Percentiles rank a stretch among this genome's conserved stretches.
These are phyloP conservation scores for Gorsachius magnificus DNA, from an alignment of 2,797 vertebrate genomes.

Conservation along the genomic window DNA sequence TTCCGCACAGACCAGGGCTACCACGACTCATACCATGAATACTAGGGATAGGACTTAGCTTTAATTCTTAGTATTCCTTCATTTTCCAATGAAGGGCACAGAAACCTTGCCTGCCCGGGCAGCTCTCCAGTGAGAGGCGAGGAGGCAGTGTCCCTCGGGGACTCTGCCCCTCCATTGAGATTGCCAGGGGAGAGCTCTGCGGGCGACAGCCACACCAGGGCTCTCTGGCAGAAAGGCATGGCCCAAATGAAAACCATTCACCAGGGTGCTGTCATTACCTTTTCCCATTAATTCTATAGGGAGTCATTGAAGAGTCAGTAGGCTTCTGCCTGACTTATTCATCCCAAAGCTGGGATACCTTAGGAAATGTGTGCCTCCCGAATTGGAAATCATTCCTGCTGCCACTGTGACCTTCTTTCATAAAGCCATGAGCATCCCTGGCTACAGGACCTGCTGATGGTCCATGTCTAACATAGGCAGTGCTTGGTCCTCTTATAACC, in stretches of 20 bases:
- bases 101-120: neutral
- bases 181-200: neutral
- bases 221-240: neutral
- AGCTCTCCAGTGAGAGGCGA: rapidly evolving
- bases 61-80: neutral
- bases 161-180: neutral
- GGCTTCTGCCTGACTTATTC: neutral
- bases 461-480: neutral
- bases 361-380: neutral
- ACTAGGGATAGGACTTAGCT: neutral
- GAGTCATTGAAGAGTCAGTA: neutral
- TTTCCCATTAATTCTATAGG: neutral
- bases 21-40: neutral
- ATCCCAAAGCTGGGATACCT: neutral
- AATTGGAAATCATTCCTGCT: neutral
- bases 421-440: neutral
- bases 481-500: neutral
- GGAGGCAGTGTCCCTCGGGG: neutral
- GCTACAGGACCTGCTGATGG: neutral
- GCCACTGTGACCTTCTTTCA: neutral
- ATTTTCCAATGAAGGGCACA: neutral
- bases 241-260: neutral
- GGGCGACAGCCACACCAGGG: neutral
- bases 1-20: neutral
- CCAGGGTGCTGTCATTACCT: neutral